Evolutionary conservation across 2,797 vertebrate genomes (phyloP).

Genomic region (Ctenopoma multispine): DNA sequence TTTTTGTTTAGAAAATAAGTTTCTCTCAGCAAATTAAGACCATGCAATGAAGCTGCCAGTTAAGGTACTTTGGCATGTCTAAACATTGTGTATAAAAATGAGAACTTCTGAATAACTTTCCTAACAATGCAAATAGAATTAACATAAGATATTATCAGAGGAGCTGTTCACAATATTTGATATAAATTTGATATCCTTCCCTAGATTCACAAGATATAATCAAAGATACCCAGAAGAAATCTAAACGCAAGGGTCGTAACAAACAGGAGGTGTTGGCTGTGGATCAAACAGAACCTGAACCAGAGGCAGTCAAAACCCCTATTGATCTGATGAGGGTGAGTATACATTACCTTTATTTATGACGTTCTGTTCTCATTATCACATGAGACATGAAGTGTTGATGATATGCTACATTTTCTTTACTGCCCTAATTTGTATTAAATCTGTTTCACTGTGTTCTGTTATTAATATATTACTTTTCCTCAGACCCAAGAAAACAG

Average conservation of each 20-base stretch:
- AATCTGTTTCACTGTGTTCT: not conserved
- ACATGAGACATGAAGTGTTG: not conserved
- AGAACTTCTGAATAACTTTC: not conserved
- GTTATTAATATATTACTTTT: not conserved
- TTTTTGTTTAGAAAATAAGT: not conserved
- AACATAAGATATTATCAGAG: not conserved
- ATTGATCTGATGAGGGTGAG: constrained; percentile 93
- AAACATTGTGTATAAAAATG: constrained; percentile 4
- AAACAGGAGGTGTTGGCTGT: constrained; percentile 85
- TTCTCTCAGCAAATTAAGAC: not conserved
- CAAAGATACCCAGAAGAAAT: constrained; percentile 89
- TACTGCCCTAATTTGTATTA: not conserved
- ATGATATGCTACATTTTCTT: not conserved
- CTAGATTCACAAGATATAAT: constrained; percentile 80
- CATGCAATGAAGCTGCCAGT: not conserved
- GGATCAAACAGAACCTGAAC: constrained; percentile 75
- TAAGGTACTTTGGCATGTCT: not conserved
- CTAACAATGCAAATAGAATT: not conserved
- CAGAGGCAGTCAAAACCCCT: constrained; percentile 92
- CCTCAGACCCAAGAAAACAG: constrained; percentile 88
- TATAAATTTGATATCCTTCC: not conserved
- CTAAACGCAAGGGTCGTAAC: constrained; percentile 94
- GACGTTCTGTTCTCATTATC: not conserved
- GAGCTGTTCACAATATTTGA: not conserved
- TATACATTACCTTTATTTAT: not conserved